phyloP scores from a whole-genome alignment of 2,113 vertebrate genomes.

The Oreochromis niloticus region DNA sequence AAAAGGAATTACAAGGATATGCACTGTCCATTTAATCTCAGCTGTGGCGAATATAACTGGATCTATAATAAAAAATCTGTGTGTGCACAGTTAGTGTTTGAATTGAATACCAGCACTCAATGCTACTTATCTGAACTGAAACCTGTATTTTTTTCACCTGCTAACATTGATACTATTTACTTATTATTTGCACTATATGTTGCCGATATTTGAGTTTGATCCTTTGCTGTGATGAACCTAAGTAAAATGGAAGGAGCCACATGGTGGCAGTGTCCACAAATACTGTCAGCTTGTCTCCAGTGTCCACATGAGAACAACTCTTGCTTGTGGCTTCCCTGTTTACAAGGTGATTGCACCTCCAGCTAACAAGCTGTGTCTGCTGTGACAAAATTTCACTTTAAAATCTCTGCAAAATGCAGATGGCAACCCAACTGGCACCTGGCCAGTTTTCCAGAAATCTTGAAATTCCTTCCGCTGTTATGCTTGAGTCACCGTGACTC shows the following conservation, averaged over 20 bases:
- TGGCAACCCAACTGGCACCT: not conserved
- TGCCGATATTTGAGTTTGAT: not conserved
- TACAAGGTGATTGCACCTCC: not conserved
- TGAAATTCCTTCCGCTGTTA: not conserved
- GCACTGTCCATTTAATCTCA: not conserved
- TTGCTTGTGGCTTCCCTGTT: not conserved
- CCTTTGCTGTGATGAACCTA: not conserved
- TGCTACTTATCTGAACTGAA: not conserved
- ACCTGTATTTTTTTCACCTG: not conserved
- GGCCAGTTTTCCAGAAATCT: not conserved
- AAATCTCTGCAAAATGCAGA: not conserved
- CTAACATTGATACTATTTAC: not conserved
- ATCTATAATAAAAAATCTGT: not conserved
- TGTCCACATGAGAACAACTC: not conserved
- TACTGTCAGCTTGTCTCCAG: not conserved
- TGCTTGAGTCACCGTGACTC: slow-evolving; percentile 14
- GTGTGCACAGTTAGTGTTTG: not conserved
- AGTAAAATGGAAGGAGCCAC: slow-evolving; percentile 9
- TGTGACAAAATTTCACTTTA: not conserved
- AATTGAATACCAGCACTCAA: not conserved
- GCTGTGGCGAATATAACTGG: not conserved
- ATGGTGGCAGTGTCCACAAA: slow-evolving; percentile 58
- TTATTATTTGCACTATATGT: not conserved
- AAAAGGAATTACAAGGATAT: not conserved
- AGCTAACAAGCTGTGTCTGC: not conserved